Conservation (phyloP, 2,113 vertebrate genomes). For the Mesembrinibis cayennensis region DNA sequence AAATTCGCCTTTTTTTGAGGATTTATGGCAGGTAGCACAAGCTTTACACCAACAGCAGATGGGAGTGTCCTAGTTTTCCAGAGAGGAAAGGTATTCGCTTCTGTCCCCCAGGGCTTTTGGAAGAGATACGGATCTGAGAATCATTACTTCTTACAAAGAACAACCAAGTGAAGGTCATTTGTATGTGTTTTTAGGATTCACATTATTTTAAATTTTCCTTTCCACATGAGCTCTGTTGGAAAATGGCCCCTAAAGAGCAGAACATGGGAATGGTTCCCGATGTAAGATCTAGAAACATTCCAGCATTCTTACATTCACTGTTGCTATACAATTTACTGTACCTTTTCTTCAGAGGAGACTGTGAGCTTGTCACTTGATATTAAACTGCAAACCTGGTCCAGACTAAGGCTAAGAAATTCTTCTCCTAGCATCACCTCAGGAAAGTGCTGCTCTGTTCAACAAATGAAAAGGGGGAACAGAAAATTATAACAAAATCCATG, state of each 20-base stretch:
- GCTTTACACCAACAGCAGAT: neutral
- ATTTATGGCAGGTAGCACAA: neutral
- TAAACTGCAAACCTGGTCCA: slow-evolving; percentile 96
- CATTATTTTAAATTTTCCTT: slow-evolving; percentile 26
- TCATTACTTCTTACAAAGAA: neutral
- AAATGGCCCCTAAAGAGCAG: neutral
- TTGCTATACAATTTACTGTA: slow-evolving; percentile 61
- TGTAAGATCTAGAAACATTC: neutral
- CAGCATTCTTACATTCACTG: slow-evolving; percentile 4
- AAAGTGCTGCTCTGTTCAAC: slow-evolving; percentile 94
- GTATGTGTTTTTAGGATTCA: neutral
- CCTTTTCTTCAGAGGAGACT: slow-evolving; percentile 96
- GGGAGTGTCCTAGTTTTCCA: slow-evolving; percentile 10
- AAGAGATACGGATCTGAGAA: slow-evolving; percentile 25
- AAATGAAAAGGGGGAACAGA: slow-evolving; percentile 63
- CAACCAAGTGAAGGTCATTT: slow-evolving; percentile 25
- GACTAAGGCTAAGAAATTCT: slow-evolving; percentile 91
- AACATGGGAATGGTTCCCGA: neutral
- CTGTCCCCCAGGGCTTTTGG: neutral
- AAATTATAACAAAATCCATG: slow-evolving; percentile 58
- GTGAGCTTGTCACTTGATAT: slow-evolving; percentile 97
- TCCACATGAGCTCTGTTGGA: neutral
- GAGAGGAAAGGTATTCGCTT: neutral
- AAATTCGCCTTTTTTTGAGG: neutral
- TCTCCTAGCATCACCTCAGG: slow-evolving; percentile 94